Percentiles rank a stretch among this genome's conserved stretches.
These are phyloP conservation scores for Malachius bipustulatus DNA, from an alignment of 2,888 invertebrate genomes.

Conservation along the genomic window DNA sequence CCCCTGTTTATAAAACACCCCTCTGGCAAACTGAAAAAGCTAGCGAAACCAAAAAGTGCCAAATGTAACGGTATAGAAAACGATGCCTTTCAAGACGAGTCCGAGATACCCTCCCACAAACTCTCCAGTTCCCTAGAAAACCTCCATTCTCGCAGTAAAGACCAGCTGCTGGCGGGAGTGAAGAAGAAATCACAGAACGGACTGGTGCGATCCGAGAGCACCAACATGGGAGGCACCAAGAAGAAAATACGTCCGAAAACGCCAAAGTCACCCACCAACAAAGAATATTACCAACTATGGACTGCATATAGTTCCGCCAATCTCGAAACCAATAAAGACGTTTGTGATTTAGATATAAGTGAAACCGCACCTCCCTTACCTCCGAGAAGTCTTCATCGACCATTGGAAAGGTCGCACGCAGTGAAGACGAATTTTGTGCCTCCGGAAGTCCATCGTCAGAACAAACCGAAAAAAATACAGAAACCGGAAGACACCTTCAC, in stretches of 20 bases:
- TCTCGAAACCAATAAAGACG: constrained; percentile 21
- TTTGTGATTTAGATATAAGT: constrained; percentile 20
- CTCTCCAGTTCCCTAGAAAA: constrained; percentile 32
- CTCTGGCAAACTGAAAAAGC: constrained; percentile 43
- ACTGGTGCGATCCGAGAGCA: constrained; percentile 35
- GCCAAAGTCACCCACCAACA: constrained; percentile 44
- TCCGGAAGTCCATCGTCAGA: constrained; percentile 55
- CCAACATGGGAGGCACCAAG: constrained; percentile 48
- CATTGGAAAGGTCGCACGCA: constrained; percentile 49
- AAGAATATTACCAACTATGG: constrained; percentile 60
- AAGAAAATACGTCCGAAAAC: constrained; percentile 49
- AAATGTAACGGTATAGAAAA: constrained; percentile 34
- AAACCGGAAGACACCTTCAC: constrained; percentile 66
- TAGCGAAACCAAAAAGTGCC: constrained; percentile 37
- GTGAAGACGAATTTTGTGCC: constrained; percentile 28
- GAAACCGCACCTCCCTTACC: constrained; percentile 57
- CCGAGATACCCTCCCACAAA: constrained; percentile 24
- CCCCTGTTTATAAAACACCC: constrained; percentile 49
- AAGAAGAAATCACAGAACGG: constrained; percentile 34
- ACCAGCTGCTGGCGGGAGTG: constrained; percentile 28
- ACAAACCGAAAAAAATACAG: constrained; percentile 54
- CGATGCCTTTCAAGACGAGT: constrained; percentile 33
- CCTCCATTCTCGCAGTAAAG: constrained; percentile 23
- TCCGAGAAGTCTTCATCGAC: constrained; percentile 58
- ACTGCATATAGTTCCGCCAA: constrained; percentile 44